These are phyloP conservation scores for Todus mexicanus DNA, from an alignment of 2,797 vertebrate genomes.

Conservation along the genomic window DNA sequence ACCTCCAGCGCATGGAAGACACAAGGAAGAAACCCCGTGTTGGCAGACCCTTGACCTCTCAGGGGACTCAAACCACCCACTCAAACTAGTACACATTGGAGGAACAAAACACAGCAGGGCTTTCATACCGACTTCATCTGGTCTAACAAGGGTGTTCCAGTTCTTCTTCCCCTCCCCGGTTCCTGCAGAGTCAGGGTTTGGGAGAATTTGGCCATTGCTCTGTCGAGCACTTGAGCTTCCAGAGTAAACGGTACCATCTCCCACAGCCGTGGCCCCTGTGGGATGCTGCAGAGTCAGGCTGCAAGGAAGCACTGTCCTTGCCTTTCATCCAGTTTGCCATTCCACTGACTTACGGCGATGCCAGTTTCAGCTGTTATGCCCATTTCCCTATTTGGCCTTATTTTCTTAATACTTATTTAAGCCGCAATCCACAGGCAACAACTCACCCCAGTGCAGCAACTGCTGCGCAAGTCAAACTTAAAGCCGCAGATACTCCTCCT, in stretches of 20 bases:
- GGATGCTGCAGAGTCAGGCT: not conserved
- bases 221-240: not conserved
- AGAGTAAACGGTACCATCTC: not conserved
- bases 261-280: too few relatives aligned
- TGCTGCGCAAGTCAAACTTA: rapidly evolving
- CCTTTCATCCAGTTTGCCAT: not conserved
- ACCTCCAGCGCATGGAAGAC: too few relatives aligned
- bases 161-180: too few relatives aligned
- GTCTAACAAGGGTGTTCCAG: not conserved
- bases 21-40: not conserved
- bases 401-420: not conserved
- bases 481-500: not conserved
- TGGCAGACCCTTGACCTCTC: not conserved
- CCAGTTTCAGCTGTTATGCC: not conserved
- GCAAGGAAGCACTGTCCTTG: not conserved
- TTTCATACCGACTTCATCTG: not conserved
- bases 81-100: not conserved
- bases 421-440: not conserved
- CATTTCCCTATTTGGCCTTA: not conserved
- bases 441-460: not conserved
- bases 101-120: not conserved
- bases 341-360: not conserved
- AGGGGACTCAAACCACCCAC: not conserved
- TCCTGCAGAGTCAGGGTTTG: not conserved
- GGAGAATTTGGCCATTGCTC: not conserved